phyloP scores from a whole-genome alignment of 1,140 invertebrate species.

The Micrasema minimum region DNA sequence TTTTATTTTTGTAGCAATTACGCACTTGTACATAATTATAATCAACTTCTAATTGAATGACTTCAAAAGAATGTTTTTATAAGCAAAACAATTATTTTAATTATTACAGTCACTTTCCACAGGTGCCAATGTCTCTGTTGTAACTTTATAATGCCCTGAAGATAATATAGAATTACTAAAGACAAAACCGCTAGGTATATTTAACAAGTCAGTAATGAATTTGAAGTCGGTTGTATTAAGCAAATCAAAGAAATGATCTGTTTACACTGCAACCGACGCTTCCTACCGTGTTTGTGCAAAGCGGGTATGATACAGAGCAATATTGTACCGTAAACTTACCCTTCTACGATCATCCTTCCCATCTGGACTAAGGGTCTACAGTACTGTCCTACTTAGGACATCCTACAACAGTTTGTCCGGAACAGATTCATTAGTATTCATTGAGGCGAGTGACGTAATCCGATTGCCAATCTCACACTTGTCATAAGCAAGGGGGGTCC shows the following conservation, averaged over 20 bases:
- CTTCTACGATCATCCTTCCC: not conserved
- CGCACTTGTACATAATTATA: too few relatives aligned
- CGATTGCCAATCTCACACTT: slow-evolving; percentile 54
- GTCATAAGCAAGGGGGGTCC: slow-evolving; percentile 46
- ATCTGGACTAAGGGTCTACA: not conserved
- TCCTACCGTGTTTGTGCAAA: slow-evolving; percentile 12
- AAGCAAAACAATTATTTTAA: too few relatives aligned
- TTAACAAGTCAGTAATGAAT: too few relatives aligned
- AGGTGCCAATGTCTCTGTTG: too few relatives aligned
- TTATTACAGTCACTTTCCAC: too few relatives aligned
- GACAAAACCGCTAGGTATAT: too few relatives aligned
- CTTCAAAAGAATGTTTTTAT: too few relatives aligned
- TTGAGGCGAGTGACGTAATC: slow-evolving; percentile 50
- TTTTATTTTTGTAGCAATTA: too few relatives aligned
- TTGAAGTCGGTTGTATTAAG: too few relatives aligned
- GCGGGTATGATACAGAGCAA: not conserved
- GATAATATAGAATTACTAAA: too few relatives aligned
- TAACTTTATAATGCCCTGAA: too few relatives aligned
- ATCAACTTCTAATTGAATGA: too few relatives aligned
- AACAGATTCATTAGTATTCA: slow-evolving; percentile 53
- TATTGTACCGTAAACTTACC: slow-evolving; percentile 5
- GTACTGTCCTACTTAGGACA: slow-evolving; percentile 8
- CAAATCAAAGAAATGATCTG: not conserved
- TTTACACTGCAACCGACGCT: not conserved
- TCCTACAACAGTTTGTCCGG: slow-evolving; percentile 35